Base-by-base conservation (phyloP, 2,113 vertebrate genomes). In the Ariopsis seemanni region DNA sequence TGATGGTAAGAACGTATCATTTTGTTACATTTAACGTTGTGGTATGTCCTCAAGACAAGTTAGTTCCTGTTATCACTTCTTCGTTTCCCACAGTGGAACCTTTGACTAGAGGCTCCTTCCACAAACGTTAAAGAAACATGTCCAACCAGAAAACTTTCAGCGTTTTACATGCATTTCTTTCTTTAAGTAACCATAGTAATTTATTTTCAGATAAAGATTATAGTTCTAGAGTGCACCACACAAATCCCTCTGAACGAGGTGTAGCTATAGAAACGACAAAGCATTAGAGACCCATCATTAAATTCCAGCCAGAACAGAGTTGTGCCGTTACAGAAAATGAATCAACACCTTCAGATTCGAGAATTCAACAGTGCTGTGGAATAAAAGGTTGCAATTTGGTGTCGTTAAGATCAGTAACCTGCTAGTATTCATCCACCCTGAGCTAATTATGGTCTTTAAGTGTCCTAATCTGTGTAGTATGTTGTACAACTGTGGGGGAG, bases 201-300 rank as follows among this genome's bases (percentile, higher is more conserved):
- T 42, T 18, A 7, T 42, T 72, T 34, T 34, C 42, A 72, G 30
- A 6, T n/a, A 8, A 20, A 74, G 17, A 22, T 22, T 20, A 74
- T 7, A 3, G 7, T 22, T 20, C 48, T 7, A 3, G 7, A 34
- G n/a, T 30, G 27, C 67, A 34, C 27, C 27, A 17, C 11, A 71
- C 1, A n/a, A 6, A 11, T 17, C 63, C 27, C 12, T 20, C 1
- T 27, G 25, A 79, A 30, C 2, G 1, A 18, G 52, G 7, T 30
- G 77, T 57, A 27, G 77, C 77, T 80, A 58, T n/a, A 58, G 53
- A 80, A 57, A 80, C 53, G 0, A 1, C 15, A 30, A 4, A 22
- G 5, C 17, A 7, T 27, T 1, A 1, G 0, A 27, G 14, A 10
- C 2, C 2, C 2, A 6, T 2, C 1, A 1, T 20, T 80, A 3